Percentiles rank a stretch among this genome's conserved stretches.
Conservation (phyloP, 2,888 invertebrate species). For the Aphelenchoides bicaudatus region DNA sequence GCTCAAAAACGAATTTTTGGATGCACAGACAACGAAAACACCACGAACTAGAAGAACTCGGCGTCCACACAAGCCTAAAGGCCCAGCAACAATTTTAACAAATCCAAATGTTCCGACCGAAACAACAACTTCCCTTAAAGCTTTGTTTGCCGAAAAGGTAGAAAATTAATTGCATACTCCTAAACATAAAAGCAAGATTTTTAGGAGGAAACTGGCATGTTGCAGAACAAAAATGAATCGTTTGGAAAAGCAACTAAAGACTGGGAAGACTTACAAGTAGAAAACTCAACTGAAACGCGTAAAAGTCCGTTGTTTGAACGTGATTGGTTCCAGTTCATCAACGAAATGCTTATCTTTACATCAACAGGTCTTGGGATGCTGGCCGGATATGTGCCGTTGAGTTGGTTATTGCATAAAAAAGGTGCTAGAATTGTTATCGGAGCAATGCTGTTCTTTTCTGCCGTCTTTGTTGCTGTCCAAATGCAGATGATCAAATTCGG, state of each 20-base stretch:
- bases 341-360: conserved; percentile 18
- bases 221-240: conserved; percentile 1
- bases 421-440: conserved; percentile 27
- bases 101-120: conserved; percentile 12
- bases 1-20: conserved; percentile 2
- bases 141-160: no score
- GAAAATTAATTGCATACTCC: no score
- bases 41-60: conserved; percentile 4
- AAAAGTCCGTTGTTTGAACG: background rate
- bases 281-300: background rate
- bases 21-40: background rate
- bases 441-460: conserved; percentile 29
- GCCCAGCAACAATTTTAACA: conserved; percentile 2
- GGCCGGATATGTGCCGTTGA: conserved; percentile 26
- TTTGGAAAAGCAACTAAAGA: conserved; percentile 24
- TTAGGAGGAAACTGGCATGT: no score
- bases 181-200: no score
- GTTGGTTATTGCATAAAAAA: conserved; percentile 19
- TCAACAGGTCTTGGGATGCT: conserved; percentile 30
- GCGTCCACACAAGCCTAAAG: background rate
- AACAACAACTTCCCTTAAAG: conserved; percentile 4
- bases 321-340: background rate
- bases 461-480: conserved; percentile 11
- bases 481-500: conserved; percentile 20
- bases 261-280: background rate